Evolutionary conservation across 2,888 invertebrate species (phyloP).

Genomic region (Synergus gifuensis): DNA sequence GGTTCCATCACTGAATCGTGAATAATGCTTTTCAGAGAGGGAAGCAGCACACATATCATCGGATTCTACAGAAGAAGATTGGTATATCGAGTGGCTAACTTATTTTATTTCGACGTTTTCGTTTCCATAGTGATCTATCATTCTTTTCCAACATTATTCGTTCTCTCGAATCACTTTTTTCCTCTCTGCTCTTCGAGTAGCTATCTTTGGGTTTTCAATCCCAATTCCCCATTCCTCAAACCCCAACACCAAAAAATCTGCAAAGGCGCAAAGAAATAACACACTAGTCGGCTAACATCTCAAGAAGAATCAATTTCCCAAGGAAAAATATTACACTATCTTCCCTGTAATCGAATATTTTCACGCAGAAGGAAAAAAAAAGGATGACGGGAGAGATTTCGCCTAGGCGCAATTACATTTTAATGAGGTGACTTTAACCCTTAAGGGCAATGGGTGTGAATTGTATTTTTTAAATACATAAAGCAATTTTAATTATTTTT

Average conservation of each 20-base stretch:
- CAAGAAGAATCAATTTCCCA: not conserved
- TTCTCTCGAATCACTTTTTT: not conserved
- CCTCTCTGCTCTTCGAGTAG: not conserved
- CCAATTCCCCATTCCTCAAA: not conserved
- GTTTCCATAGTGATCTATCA: conserved; percentile 28
- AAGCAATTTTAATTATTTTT: too few species aligned
- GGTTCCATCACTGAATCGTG: not conserved
- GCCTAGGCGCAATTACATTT: too few species aligned
- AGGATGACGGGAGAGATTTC: too few species aligned
- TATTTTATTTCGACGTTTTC: conserved; percentile 16
- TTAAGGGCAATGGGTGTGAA: too few species aligned
- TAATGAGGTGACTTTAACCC: not conserved
- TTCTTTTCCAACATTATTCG: conserved; percentile 7
- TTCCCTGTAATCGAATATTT: not conserved
- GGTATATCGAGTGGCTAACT: conserved; percentile 10
- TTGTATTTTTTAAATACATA: too few species aligned
- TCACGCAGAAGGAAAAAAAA: too few species aligned
- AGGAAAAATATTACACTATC: not conserved
- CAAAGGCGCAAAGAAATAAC: not conserved
- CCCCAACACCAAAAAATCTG: not conserved
- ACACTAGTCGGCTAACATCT: not conserved
- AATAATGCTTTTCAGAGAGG: not conserved
- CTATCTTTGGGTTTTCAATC: not conserved
- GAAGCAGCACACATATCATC: not conserved
- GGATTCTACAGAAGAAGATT: not conserved